Conservation (phyloP, 2,888 invertebrate species). For the Sialis fuliginosa region DNA sequence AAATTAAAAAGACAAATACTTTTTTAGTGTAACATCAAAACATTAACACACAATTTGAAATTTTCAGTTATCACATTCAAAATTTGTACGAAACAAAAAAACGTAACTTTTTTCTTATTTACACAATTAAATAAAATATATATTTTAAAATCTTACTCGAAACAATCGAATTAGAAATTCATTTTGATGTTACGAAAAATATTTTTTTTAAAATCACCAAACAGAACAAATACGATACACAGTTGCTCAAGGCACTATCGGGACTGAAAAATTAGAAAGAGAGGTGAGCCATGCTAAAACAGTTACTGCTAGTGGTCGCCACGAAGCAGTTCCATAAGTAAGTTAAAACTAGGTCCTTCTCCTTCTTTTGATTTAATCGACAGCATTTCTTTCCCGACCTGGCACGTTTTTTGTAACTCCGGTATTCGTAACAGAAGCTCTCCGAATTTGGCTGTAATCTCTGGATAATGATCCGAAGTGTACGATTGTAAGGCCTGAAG, state of each 20-base stretch:
- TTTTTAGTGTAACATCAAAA: no score
- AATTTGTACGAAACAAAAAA: no score
- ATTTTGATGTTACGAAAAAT: neutral
- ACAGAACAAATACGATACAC: neutral
- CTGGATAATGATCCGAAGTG: conserved; percentile 78
- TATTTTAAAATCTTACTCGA: no score
- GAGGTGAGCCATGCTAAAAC: neutral
- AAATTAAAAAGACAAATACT: no score
- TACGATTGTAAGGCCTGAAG: conserved; percentile 83
- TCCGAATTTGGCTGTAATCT: conserved; percentile 87
- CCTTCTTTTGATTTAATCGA: conserved; percentile 75
- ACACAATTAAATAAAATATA: no score
- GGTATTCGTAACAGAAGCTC: conserved; percentile 84
- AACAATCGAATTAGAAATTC: no score
- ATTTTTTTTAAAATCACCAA: neutral
- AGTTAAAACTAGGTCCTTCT: conserved; percentile 79
- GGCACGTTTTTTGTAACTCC: conserved; percentile 86
- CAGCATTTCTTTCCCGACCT: conserved; percentile 87
- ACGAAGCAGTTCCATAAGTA: conserved; percentile 86
- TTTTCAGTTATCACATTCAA: no score
- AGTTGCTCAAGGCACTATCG: neutral
- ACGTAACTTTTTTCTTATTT: no score
- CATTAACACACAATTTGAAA: no score
- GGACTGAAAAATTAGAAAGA: neutral
- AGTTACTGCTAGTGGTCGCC: conserved; percentile 60